These are phyloP conservation scores for Orthosia cruda DNA, from an alignment of 2,888 invertebrate genomes.

Conservation along the genomic window DNA sequence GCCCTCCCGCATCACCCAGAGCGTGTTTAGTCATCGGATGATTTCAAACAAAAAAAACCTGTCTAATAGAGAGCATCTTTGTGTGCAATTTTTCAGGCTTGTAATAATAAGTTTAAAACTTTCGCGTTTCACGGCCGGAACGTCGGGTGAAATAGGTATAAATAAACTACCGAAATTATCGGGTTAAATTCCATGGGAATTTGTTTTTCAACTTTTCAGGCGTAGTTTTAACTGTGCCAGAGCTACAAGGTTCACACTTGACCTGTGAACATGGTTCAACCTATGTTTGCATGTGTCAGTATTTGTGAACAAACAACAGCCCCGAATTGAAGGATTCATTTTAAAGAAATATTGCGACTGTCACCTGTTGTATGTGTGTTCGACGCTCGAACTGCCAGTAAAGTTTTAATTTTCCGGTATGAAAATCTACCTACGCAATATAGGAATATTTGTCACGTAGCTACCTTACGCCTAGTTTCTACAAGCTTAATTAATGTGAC, in stretches of 20 bases:
- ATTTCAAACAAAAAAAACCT: too few species aligned
- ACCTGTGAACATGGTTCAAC: background rate
- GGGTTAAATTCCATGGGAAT: too few species aligned
- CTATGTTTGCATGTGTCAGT: background rate
- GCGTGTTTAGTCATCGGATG: too few species aligned
- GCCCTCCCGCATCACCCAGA: too few species aligned
- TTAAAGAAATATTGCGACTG: constrained; percentile 1
- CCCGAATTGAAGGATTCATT: background rate
- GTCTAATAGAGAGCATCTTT: background rate
- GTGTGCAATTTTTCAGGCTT: background rate
- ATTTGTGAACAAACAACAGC: background rate
- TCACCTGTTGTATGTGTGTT: constrained; percentile 8
- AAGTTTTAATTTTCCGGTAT: constrained; percentile 51
- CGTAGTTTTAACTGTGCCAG: background rate
- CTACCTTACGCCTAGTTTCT: too few species aligned
- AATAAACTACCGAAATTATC: too few species aligned
- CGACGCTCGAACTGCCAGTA: background rate
- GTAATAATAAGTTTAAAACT: too few species aligned
- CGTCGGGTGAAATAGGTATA: too few species aligned
- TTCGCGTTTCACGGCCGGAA: too few species aligned
- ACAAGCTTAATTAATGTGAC: too few species aligned
- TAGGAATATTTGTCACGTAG: background rate
- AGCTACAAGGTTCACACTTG: background rate
- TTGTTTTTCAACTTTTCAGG: constrained; percentile 3
- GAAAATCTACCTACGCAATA: background rate